A percentile compares a stretch with the other conserved stretches of the same genome.
Evolutionary conservation across 1,140 invertebrate genomes (phyloP).

Genomic region (Ips typographus): DNA sequence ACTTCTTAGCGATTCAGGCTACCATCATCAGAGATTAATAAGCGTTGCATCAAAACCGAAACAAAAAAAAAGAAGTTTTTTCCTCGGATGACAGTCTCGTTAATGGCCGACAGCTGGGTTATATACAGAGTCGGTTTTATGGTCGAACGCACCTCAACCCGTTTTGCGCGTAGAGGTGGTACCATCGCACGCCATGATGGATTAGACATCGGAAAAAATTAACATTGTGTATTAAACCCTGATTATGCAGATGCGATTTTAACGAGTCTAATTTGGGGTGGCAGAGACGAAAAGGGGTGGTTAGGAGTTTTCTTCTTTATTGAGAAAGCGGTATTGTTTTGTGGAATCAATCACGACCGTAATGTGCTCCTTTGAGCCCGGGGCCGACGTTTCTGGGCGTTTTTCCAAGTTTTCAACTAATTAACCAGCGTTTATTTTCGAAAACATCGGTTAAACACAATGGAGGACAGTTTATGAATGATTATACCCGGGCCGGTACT

Average conservation of each 20-base stretch:
- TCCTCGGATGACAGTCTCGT: background rate
- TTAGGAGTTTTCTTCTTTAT: background rate
- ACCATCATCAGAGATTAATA: too few species aligned
- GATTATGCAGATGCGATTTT: conserved; percentile 4
- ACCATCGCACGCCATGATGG: conserved; percentile 4
- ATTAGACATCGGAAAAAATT: background rate
- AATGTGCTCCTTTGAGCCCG: conserved; percentile 3
- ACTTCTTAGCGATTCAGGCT: too few species aligned
- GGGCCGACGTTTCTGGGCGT: conserved; percentile 3
- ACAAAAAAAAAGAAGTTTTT: too few species aligned
- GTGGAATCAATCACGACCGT: conserved; percentile 1
- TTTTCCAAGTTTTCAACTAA: conserved; percentile 30
- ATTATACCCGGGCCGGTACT: conserved; percentile 1
- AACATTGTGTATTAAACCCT: background rate
- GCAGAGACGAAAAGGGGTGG: background rate
- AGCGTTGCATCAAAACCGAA: too few species aligned
- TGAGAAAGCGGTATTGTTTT: background rate
- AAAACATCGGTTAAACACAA: conserved; percentile 32
- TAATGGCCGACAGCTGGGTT: conserved; percentile 10
- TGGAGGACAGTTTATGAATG: conserved; percentile 32
- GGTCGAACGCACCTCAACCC: conserved; percentile 1
- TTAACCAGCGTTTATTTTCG: conserved; percentile 30
- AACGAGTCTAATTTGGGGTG: background rate
- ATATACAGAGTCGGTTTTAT: background rate
- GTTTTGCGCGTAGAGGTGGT: background rate